phyloP scores from a whole-genome alignment of 2,888 invertebrate genomes.

The Drosophila anceps region DNA sequence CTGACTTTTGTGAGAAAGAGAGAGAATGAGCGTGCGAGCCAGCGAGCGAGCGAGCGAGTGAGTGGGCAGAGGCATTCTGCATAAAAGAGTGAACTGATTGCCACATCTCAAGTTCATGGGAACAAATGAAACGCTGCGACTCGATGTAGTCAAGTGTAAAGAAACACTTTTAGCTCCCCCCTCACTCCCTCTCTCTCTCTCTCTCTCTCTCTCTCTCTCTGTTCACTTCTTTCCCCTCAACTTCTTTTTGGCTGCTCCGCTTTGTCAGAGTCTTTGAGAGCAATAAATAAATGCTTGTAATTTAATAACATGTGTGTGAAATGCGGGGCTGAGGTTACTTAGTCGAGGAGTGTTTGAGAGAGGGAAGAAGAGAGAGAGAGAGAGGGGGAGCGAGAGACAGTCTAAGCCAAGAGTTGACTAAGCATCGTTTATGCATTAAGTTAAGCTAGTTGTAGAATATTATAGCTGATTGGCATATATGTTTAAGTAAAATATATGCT shows the following conservation, averaged over 20 bases:
- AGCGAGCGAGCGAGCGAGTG: not conserved
- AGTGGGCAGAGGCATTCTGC: slow-evolving; percentile 43
- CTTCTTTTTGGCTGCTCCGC: not conserved
- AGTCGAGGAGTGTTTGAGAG: not conserved
- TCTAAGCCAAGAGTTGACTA: not conserved
- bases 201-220: too few relatives aligned
- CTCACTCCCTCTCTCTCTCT: too few relatives aligned
- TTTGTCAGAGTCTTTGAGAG: slow-evolving; percentile 11
- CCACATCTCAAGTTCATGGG: slow-evolving; percentile 68
- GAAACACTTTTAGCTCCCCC: not conserved
- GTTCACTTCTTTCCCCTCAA: not conserved
- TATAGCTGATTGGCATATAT: not conserved
- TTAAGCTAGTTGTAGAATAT: not conserved
- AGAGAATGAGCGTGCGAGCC: not conserved
- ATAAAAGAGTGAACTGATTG: slow-evolving; percentile 59
- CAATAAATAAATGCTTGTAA: slow-evolving; percentile 41
- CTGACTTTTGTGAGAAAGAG: slow-evolving; percentile 22
- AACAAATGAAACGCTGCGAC: slow-evolving; percentile 56
- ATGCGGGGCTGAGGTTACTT: slow-evolving; percentile 8
- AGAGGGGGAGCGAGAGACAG: too few relatives aligned
- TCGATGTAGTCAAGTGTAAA: slow-evolving; percentile 68
- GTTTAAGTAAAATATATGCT: not conserved
- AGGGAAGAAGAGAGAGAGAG: not conserved
- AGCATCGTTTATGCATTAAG: not conserved
- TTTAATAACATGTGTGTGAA: slow-evolving; percentile 52